Percentiles rank a stretch among this genome's conserved stretches.
These are phyloP conservation scores for Himalopsyche japonica DNA, from an alignment of 2,888 invertebrate species.

Conservation along the genomic window DNA sequence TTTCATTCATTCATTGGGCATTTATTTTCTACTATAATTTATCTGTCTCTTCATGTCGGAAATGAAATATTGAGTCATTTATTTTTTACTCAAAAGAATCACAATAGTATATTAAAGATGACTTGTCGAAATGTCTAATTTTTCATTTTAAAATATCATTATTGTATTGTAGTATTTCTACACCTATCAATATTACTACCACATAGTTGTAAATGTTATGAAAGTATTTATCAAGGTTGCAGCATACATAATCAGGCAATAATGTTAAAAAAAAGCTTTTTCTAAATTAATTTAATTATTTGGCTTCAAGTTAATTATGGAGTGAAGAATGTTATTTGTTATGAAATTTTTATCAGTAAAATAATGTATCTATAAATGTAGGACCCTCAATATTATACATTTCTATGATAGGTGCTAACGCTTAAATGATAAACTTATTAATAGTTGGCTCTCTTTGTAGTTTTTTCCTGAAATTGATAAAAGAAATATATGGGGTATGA, in stretches of 20 bases:
- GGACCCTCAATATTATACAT: constrained; percentile 7
- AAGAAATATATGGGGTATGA: not conserved
- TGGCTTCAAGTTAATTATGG: not conserved
- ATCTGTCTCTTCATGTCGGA: too few species aligned
- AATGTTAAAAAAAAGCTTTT: constrained; percentile 7
- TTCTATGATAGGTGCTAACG: constrained; percentile 3
- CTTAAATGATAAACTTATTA: not conserved
- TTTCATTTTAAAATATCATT: too few species aligned
- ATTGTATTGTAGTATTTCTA: not conserved
- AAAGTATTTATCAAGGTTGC: constrained; percentile 1
- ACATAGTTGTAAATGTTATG: not conserved
- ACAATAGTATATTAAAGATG: too few species aligned
- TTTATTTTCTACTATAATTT: too few species aligned
- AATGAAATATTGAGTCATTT: too few species aligned
- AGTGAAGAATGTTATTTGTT: constrained; percentile 14
- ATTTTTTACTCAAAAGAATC: too few species aligned
- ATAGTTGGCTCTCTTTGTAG: not conserved
- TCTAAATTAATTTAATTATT: not conserved
- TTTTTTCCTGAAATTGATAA: not conserved
- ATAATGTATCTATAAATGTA: not conserved
- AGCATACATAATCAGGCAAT: constrained; percentile 4
- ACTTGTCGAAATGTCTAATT: too few species aligned
- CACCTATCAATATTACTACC: not conserved
- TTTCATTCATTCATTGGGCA: too few species aligned
- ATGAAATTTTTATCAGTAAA: constrained; percentile 17